phyloP scores from a whole-genome alignment of 1,140 invertebrate species.

The Dendroctonus valens region DNA sequence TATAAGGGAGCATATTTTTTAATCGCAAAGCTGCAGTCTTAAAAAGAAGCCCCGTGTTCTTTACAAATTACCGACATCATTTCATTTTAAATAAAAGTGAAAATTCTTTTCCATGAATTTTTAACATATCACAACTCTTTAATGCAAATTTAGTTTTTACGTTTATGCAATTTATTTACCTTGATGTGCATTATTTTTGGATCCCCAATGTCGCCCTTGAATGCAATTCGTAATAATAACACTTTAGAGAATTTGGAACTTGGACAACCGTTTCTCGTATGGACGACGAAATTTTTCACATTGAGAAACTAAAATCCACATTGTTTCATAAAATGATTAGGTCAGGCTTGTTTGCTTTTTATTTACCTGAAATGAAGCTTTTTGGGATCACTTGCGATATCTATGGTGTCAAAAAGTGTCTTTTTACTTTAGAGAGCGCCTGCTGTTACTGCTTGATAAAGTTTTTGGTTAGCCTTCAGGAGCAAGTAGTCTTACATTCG shows the following conservation, averaged over 20 bases:
- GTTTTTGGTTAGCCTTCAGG: constrained; percentile 9
- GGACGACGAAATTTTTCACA: neutral
- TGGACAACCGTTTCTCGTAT: constrained; percentile 6
- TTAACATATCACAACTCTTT: too few species aligned
- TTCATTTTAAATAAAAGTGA: too few species aligned
- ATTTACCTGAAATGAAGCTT: too few species aligned
- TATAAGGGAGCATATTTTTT: too few species aligned
- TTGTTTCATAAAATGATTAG: too few species aligned
- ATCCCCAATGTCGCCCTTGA: constrained; percentile 12
- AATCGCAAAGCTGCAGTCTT: too few species aligned
- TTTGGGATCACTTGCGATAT: too few species aligned
- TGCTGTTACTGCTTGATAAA: neutral
- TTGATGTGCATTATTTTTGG: neutral
- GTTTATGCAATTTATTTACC: constrained; percentile 7
- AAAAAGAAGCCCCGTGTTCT: too few species aligned
- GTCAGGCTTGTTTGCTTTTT: too few species aligned
- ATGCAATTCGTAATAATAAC: constrained; percentile 28
- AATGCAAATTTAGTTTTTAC: too few species aligned
- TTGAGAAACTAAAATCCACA: constrained; percentile 17
- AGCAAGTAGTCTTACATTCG: neutral
- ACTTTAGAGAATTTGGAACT: constrained; percentile 12
- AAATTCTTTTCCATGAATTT: too few species aligned
- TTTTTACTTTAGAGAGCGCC: neutral
- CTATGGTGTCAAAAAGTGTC: neutral
- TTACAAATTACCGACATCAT: too few species aligned